Evolutionary conservation across 2,888 invertebrate genomes (phyloP).

Genomic region (Hyalella azteca): DNA sequence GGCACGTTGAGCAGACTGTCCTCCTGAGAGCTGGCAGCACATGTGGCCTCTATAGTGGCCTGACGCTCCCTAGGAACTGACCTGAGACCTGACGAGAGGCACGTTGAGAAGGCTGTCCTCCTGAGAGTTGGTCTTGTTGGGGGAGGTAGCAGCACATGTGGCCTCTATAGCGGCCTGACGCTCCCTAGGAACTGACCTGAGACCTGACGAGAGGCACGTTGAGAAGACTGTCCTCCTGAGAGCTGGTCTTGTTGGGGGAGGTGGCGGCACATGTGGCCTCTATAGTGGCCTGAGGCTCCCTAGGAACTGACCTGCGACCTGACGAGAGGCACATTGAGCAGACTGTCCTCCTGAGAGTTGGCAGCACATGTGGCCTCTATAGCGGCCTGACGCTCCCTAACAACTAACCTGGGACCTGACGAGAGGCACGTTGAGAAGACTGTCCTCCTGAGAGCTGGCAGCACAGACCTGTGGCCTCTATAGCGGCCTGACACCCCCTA

Average conservation of each 20-base stretch:
- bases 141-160: too few relatives aligned
- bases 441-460: too few relatives aligned
- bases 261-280: too few relatives aligned
- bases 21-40: too few relatives aligned
- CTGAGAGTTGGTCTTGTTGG: slow-evolving; percentile 61
- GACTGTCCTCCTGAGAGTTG: slow-evolving; percentile 61
- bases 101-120: slow-evolving; percentile 73
- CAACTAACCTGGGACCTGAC: slow-evolving; percentile 81
- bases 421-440: slow-evolving; percentile 80
- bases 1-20: slow-evolving; percentile 77
- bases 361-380: too few relatives aligned
- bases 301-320: slow-evolving; percentile 81
- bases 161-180: too few relatives aligned
- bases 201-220: slow-evolving; percentile 87
- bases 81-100: slow-evolving; percentile 85
- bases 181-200: slow-evolving; percentile 78
- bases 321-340: slow-evolving; percentile 83
- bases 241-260: slow-evolving; percentile 60
- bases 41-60: too few relatives aligned
- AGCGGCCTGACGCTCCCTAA: too few relatives aligned
- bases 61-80: too few relatives aligned
- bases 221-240: slow-evolving; percentile 67
- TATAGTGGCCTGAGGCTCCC: too few relatives aligned
- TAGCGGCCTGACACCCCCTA: too few relatives aligned
- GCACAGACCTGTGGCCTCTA: too few relatives aligned